Percentiles rank a stretch among this genome's conserved stretches.
Conservation (phyloP, 2,888 invertebrate species). For the Carterocephalus palaemon region DNA sequence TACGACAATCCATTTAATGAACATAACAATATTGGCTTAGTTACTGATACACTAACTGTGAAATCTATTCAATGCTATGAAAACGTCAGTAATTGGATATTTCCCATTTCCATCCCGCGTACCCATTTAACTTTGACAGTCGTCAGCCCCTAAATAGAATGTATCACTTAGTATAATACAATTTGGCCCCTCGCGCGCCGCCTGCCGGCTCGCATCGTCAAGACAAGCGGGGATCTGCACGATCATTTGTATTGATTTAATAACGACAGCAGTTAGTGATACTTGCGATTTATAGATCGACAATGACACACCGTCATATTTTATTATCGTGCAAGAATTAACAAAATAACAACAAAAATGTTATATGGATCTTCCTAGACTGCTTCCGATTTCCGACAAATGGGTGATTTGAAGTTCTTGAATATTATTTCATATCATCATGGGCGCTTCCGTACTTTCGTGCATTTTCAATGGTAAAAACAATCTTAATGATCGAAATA, state of each 20-base stretch:
- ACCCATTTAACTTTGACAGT: slow-evolving; percentile 23
- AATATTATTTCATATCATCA: no score
- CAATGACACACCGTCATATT: slow-evolving; percentile 14
- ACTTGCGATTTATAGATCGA: slow-evolving; percentile 15
- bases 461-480: no score
- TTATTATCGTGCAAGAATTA: no score
- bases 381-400: no score
- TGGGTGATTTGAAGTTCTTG: no score
- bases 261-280: slow-evolving; percentile 10
- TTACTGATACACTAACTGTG: no score
- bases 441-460: no score
- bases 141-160: slow-evolving; percentile 50
- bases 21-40: no score
- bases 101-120: slow-evolving; percentile 11
- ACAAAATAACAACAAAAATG: no score
- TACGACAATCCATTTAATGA: no score
- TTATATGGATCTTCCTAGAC: no score
- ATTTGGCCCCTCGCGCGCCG: slow-evolving; percentile 54
- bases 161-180: slow-evolving; percentile 71
- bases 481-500: no score
- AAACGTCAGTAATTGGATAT: slow-evolving; percentile 1
- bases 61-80: background rate
- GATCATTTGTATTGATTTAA: slow-evolving; percentile 27
- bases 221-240: slow-evolving; percentile 28
- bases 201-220: slow-evolving; percentile 40